Conservation (phyloP, 2,113 vertebrate genomes). For the Colaptes auratus region DNA sequence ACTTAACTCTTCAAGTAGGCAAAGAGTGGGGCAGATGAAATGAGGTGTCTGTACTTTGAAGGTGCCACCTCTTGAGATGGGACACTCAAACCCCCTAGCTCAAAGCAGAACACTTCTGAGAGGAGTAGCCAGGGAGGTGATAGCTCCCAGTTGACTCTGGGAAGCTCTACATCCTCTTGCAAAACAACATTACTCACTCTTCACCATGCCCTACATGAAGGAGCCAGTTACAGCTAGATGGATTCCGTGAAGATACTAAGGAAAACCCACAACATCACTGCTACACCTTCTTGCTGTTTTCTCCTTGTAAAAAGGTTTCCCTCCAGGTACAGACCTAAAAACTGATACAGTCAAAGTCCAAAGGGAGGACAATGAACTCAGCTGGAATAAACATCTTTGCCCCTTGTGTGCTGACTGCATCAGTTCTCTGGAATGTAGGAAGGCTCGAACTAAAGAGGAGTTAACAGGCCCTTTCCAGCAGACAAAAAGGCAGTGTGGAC, state of each 20-base stretch:
- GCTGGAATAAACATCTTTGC: background rate
- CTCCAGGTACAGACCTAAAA: background rate
- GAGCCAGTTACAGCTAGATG: background rate
- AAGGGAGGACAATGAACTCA: background rate
- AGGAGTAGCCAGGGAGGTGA: background rate
- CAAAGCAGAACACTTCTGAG: background rate
- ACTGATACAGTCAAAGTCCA: background rate
- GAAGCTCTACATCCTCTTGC: background rate
- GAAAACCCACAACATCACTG: background rate
- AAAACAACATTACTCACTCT: background rate
- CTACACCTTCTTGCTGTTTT: background rate
- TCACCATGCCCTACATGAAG: background rate
- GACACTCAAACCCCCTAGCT: background rate
- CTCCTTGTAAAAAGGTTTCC: background rate
- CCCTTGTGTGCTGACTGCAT: background rate
- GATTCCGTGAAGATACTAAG: background rate
- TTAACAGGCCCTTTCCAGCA: background rate
- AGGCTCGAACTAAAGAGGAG: background rate
- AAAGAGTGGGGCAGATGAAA: background rate
- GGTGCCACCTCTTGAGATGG: accelerated
- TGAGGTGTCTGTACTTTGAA: background rate
- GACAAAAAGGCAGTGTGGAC: background rate
- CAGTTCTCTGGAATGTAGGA: background rate
- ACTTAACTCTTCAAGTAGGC: background rate
- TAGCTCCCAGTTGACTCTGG: background rate